These are phyloP conservation scores for Oxystoma pomonae DNA, from an alignment of 2,888 invertebrate genomes.

Conservation along the genomic window DNA sequence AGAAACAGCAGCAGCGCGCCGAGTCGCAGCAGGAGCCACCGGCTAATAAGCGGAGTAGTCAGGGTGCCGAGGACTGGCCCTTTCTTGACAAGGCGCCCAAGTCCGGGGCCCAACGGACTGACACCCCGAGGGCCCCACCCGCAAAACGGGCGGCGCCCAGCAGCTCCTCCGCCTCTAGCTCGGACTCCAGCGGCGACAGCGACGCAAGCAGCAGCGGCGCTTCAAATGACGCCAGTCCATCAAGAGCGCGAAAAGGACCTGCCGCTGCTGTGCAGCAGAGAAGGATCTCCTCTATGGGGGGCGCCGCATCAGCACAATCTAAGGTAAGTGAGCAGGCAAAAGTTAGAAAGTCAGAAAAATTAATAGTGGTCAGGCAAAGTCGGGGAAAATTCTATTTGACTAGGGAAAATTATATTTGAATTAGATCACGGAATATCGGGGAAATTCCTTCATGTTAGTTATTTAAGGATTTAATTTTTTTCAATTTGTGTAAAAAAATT, in stretches of 20 bases:
- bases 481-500: too few relatives aligned
- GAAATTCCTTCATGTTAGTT: too few relatives aligned
- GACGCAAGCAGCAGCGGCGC: background rate
- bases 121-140: slow-evolving; percentile 17
- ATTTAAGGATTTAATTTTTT: too few relatives aligned
- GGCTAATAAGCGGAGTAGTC: slow-evolving; percentile 39
- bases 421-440: too few relatives aligned
- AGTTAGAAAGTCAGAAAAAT: too few relatives aligned
- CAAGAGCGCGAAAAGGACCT: background rate
- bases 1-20: background rate
- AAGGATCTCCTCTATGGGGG: background rate
- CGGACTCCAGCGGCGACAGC: slow-evolving; percentile 12
- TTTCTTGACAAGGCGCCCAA: slow-evolving; percentile 76
- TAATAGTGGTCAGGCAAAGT: too few relatives aligned
- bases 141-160: slow-evolving; percentile 19
- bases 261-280: background rate
- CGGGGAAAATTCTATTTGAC: too few relatives aligned
- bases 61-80: slow-evolving; percentile 62
- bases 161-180: slow-evolving; percentile 13
- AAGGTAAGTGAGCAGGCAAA: slow-evolving; percentile 24
- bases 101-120: slow-evolving; percentile 50
- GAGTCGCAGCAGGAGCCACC: slow-evolving; percentile 35
- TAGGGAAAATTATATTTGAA: too few relatives aligned
- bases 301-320: slow-evolving; percentile 15
- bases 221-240: background rate